Base-by-base conservation (phyloP, 2,113 vertebrate genomes). In the Geococcyx californianus region DNA sequence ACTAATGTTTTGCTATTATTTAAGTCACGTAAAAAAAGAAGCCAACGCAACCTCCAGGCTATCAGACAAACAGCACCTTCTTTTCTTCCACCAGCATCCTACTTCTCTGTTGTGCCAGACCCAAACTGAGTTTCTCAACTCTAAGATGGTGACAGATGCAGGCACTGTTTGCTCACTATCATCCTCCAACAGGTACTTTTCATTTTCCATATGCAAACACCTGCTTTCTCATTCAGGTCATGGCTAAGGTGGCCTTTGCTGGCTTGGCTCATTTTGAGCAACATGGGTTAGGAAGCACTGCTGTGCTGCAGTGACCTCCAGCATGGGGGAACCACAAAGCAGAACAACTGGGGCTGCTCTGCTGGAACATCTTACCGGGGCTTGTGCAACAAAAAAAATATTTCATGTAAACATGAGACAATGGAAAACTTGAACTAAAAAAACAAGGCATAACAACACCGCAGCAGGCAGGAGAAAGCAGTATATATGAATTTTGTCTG, bases 251-350 rank as follows among this genome's bases (percentile, higher is more conserved):
- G 24, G 11, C n/a, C 36, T 76, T 34, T 45, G 19, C 44, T 40
- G 56, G 29, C 45, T 87, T 25, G 29, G 69, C 31, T 63, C 42
- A 33, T 49, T 62, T 62, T 25, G 34, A 81, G 20, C 49, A 15
- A 24, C 0, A 5, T 10, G 34, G 34, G 49, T 44, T 21, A n/a
- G 40, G 63, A 63, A 82, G 44, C 28, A 2, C 17, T 60, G 25
- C 51, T 72, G 36, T 9, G 10, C 45, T 45, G 25, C 1, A 1
- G 58, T 29, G 38, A 45, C 38, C 44, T 79, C 44, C 28, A 40
- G 52, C 44, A 34, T 1, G 0, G 25, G 24, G 29, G n/a, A 66
- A 42, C 52, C 1, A 0, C n/a, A 47, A 64, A 70, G 28, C 3
- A 0, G 31, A 63, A 51, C 47, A 25, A 24, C 7, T 1, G 0